These are phyloP conservation scores for Halichondria panicea DNA, from an alignment of 37 sponge, comb jelly and placozoan species.

Conservation along the genomic window DNA sequence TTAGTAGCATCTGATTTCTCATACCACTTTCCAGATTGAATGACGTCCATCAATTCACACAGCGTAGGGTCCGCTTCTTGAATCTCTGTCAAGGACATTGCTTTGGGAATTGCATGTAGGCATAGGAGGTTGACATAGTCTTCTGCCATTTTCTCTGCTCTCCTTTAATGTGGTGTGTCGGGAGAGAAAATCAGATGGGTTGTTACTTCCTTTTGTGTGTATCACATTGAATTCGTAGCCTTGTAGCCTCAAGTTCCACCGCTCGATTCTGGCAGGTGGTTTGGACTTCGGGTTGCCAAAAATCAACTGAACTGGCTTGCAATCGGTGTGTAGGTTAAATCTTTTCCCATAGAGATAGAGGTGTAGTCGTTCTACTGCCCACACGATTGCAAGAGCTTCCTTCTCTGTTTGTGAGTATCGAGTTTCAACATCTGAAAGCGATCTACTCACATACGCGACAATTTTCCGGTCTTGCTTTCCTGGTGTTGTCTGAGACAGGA, in stretches of 20 bases:
- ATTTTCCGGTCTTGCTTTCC: slow-evolving; percentile 14
- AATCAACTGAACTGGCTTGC: slow-evolving; percentile 36
- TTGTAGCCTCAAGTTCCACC: slow-evolving; percentile 47
- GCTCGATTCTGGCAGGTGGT: slow-evolving; percentile 53
- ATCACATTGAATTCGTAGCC: slow-evolving; percentile 34
- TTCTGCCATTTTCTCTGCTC: slow-evolving; percentile 9
- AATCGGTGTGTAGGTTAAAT: slow-evolving; percentile 42
- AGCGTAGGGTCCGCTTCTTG: not conserved
- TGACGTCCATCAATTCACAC: slow-evolving; percentile 13
- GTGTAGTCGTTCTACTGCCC: slow-evolving; percentile 38
- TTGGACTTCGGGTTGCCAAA: slow-evolving; percentile 38
- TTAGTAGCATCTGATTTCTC: too few species aligned
- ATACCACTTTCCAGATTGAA: not conserved
- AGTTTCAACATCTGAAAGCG: slow-evolving; percentile 10
- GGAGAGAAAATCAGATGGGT: slow-evolving; percentile 57
- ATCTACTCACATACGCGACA: slow-evolving; percentile 48
- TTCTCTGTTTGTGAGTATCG: slow-evolving; percentile 35
- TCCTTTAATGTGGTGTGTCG: slow-evolving; percentile 17
- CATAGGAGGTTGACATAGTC: slow-evolving; percentile 15
- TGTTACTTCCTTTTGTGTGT: slow-evolving; percentile 34
- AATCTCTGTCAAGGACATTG: slow-evolving; percentile 24
- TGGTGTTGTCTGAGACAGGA: slow-evolving; percentile 22
- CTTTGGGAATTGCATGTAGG: slow-evolving; percentile 30
- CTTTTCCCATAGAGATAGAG: slow-evolving; percentile 63
- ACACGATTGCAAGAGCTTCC: slow-evolving; percentile 21